phyloP scores from a whole-genome alignment of 2,113 vertebrate species.

The Glareola pratincola region DNA sequence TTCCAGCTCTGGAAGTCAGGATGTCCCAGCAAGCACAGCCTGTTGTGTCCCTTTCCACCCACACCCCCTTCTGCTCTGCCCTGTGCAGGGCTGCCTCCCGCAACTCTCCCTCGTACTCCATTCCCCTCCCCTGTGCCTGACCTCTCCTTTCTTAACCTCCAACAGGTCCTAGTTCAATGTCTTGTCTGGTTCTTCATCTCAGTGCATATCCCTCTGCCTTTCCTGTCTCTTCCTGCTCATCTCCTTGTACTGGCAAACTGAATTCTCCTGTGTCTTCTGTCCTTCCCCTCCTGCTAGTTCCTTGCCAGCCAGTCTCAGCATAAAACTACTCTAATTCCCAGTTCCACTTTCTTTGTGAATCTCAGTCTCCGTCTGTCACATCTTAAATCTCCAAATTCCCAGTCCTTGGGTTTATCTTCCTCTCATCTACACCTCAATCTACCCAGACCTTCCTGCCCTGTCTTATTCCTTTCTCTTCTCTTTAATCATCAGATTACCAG shows the following conservation, averaged over 20 bases:
- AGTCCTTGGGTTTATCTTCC: neutral
- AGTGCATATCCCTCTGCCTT: neutral
- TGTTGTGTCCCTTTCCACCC: neutral
- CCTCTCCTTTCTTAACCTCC: neutral
- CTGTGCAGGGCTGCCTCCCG: neutral
- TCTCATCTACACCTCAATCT: neutral
- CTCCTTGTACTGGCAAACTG: neutral
- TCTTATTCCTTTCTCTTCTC: neutral
- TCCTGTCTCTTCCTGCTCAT: neutral
- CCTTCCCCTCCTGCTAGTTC: neutral
- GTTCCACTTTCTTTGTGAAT: neutral
- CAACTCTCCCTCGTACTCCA: neutral
- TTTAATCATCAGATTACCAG: neutral
- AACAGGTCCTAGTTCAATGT: neutral
- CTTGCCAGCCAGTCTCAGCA: neutral
- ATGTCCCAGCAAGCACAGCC: neutral
- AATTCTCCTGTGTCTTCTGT: neutral
- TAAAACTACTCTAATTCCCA: neutral
- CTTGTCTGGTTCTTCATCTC: neutral
- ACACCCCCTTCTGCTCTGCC: neutral
- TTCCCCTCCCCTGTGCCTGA: neutral
- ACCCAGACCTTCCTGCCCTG: neutral
- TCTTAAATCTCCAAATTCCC: neutral
- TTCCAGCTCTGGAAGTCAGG: neutral
- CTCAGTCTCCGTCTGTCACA: neutral